Percentiles rank a stretch among this genome's conserved stretches.
These are phyloP conservation scores for Camponotus fellah DNA, from an alignment of 2,888 invertebrate species.

Conservation along the genomic window DNA sequence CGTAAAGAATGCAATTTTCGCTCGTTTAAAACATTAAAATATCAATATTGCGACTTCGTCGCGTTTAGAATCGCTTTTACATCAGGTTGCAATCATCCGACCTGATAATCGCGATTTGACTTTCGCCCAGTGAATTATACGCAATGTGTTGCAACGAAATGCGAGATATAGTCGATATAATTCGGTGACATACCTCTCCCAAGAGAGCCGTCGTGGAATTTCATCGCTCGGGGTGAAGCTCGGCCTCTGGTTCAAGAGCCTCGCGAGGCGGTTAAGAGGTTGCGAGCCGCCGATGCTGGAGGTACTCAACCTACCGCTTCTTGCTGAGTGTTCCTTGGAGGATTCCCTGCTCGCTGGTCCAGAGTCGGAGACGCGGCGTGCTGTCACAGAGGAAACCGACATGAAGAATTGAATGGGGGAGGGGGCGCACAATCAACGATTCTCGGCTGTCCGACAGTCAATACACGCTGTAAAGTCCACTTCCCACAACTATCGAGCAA, in stretches of 20 bases:
- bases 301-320: constrained; percentile 79
- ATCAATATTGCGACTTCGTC: neutral
- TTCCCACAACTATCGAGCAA: neutral
- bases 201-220: constrained; percentile 87
- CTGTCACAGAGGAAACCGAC: constrained; percentile 61
- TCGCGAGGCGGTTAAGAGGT: constrained; percentile 87
- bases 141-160: neutral
- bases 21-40: neutral
- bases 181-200: constrained; percentile 86
- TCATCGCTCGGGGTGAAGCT: constrained; percentile 85
- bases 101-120: neutral
- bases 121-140: neutral
- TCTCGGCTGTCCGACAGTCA: neutral
- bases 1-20: neutral
- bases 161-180: neutral
- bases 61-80: neutral
- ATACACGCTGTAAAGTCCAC: constrained; percentile 5
- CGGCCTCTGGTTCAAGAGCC: constrained; percentile 87
- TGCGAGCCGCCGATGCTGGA: constrained; percentile 83
- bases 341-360: constrained; percentile 77
- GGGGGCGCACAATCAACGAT: neutral
- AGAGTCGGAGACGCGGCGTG: constrained; percentile 82
- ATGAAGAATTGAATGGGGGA: neutral
- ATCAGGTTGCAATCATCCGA: neutral
- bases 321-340: constrained; percentile 77